A percentile compares a stretch with the other conserved stretches of the same genome.
phyloP scores from a whole-genome alignment of 2,113 vertebrate genomes.

The Felis catus region F.catus_Fca126_mat1.0 CM031417.1:128717001-128717500 shows the following conservation, averaged over 20 bases:
- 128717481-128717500: neutral
- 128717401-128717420: neutral
- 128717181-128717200: neutral
- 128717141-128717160: neutral
- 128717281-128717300: neutral
- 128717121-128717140: neutral
- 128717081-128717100: neutral
- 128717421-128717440: neutral
- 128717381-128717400: neutral
- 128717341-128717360: neutral
- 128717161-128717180: neutral
- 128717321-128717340: neutral
- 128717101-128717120: neutral
- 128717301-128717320: neutral
- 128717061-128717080: neutral
- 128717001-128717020: neutral
- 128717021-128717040: neutral
- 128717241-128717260: neutral
- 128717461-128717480: neutral
- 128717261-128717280: neutral
- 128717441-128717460: neutral
- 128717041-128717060: neutral
- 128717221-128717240: neutral
- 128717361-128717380: neutral
- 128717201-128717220: neutral